Conservation (phyloP, 2,113 vertebrate species). For the Sebastes schlegelii region DNA sequence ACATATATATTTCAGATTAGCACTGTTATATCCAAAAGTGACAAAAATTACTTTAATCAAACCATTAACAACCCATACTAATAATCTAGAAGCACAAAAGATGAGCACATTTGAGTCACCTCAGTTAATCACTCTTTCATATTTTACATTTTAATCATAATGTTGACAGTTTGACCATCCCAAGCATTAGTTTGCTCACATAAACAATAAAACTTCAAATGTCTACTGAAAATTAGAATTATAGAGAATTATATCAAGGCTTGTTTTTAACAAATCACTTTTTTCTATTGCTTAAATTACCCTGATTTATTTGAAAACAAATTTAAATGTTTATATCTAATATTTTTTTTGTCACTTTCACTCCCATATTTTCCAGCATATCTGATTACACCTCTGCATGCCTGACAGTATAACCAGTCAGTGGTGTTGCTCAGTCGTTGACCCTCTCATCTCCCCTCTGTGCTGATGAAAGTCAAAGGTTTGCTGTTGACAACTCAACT, state of each 20-base stretch:
- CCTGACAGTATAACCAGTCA: conserved; percentile 6
- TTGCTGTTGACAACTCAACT: conserved; percentile 6
- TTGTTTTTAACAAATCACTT: not conserved
- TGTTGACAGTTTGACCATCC: not conserved
- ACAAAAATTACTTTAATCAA: not conserved
- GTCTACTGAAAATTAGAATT: not conserved
- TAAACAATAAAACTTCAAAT: not conserved
- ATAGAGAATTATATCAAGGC: not conserved
- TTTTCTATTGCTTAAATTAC: not conserved
- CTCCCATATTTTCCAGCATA: not conserved
- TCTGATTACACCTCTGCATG: conserved; percentile 24
- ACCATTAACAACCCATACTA: not conserved
- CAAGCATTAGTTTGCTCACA: not conserved
- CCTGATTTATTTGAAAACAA: not conserved
- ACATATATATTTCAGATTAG: too few species aligned
- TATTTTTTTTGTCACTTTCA: conserved; percentile 28
- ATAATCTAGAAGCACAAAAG: not conserved
- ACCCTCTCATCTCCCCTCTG: conserved; percentile 2
- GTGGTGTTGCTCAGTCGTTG: not conserved
- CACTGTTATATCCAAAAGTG: too few species aligned
- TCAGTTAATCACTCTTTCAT: not conserved
- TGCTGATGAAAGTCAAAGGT: conserved; percentile 40
- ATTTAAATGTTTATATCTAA: not conserved
- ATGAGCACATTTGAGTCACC: not conserved
- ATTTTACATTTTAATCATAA: not conserved